Evolutionary conservation across 2,888 invertebrate species (phyloP).

Genomic region (Cryptocheilus praepositus): DNA sequence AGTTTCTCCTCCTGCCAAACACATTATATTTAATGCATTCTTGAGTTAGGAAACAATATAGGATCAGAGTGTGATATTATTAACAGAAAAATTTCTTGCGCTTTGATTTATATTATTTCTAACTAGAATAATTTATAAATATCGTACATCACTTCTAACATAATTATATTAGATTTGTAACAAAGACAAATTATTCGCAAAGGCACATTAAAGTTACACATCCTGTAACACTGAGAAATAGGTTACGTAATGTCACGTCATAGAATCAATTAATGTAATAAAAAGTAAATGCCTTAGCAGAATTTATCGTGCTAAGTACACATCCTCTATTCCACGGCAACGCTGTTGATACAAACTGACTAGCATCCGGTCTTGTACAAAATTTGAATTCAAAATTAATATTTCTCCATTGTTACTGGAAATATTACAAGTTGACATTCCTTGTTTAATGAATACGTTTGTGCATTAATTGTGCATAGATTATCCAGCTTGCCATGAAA

Average conservation of each 20-base stretch:
- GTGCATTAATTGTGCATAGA: constrained; percentile 16
- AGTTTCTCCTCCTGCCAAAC: too few species aligned
- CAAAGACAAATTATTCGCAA: constrained; percentile 55
- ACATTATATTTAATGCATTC: not conserved
- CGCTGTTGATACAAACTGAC: constrained; percentile 31
- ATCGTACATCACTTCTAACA: constrained; percentile 53
- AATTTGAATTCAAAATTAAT: constrained; percentile 15
- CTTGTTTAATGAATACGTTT: not conserved
- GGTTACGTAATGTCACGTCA: constrained; percentile 43
- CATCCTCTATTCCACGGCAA: constrained; percentile 42
- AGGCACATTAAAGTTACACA: constrained; percentile 58
- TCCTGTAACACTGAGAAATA: constrained; percentile 49
- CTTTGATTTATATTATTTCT: constrained; percentile 43
- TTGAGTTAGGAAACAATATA: constrained; percentile 4
- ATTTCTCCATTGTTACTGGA: not conserved
- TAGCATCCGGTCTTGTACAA: constrained; percentile 21
- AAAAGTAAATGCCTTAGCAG: constrained; percentile 47
- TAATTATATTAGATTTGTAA: constrained; percentile 55
- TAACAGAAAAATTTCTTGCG: not conserved
- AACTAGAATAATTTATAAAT: constrained; percentile 51
- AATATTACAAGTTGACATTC: constrained; percentile 1
- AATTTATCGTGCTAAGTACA: constrained; percentile 42
- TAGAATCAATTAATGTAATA: constrained; percentile 50
- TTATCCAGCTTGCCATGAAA: constrained; percentile 36
- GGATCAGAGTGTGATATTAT: not conserved